Evolutionary conservation across 2,797 vertebrate species (phyloP).

Genomic region (Heliangelus exortis): DNA sequence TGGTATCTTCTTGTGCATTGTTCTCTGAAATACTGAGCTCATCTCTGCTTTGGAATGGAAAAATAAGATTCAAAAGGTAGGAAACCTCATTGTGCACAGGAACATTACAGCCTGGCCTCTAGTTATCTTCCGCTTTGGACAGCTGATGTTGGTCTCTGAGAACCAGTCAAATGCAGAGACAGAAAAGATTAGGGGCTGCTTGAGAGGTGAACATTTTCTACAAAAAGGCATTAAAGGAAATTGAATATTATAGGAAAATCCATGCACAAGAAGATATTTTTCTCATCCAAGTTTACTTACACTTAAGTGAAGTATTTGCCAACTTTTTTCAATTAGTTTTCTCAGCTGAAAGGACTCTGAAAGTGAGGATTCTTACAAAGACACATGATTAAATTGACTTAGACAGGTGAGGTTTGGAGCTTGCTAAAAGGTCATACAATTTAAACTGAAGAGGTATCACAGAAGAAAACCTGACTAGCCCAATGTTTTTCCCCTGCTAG

Average conservation of each 20-base stretch:
- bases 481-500: not conserved
- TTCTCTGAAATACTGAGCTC: constrained; percentile 30
- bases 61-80: not conserved
- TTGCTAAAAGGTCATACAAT: constrained; percentile 53
- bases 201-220: not conserved
- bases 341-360: constrained; percentile 38
- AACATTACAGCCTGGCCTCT: not conserved
- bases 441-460: constrained; percentile 48
- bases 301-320: constrained; percentile 12
- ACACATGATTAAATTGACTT: constrained; percentile 52
- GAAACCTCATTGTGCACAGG: not conserved
- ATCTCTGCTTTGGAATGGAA: not conserved
- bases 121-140: not conserved
- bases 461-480: constrained; percentile 23
- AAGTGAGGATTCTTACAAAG: constrained; percentile 34
- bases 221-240: constrained; percentile 4
- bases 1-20: not conserved
- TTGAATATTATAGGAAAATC: not conserved
- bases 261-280: not conserved
- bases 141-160: not conserved
- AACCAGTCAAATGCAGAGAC: not conserved
- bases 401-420: constrained; percentile 61
- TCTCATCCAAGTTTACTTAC: constrained; percentile 16
- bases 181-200: constrained; percentile 17
- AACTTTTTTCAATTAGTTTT: constrained; percentile 56